Percentiles rank a stretch among this genome's conserved stretches.
These are phyloP conservation scores for Netelia inedita DNA, from an alignment of 2,888 invertebrate species.

Conservation along the genomic window DNA sequence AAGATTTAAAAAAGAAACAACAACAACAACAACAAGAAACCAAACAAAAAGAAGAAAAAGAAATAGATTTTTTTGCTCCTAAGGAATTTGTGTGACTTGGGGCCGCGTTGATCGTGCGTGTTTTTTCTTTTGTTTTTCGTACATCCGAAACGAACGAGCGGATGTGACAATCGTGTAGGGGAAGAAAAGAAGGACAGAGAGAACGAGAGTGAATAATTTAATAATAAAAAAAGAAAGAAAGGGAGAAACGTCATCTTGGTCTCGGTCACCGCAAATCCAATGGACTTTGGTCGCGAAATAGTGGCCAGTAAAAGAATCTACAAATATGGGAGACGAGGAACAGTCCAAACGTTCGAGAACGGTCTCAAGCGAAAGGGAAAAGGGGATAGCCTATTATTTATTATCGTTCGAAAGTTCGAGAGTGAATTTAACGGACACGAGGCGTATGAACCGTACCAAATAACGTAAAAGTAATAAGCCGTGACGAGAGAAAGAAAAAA, in stretches of 20 bases:
- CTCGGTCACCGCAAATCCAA: not conserved
- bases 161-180: constrained; percentile 21
- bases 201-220: not conserved
- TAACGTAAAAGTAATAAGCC: constrained; percentile 76
- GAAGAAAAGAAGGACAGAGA: constrained; percentile 12
- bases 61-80: constrained; percentile 42
- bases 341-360: constrained; percentile 64
- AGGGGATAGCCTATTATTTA: constrained; percentile 77
- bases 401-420: constrained; percentile 71
- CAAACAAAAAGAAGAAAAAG: constrained; percentile 10
- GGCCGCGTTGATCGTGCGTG: constrained; percentile 54
- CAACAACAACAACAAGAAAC: no score
- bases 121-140: not conserved
- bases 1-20: constrained; percentile 5
- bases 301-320: constrained; percentile 13
- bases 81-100: constrained; percentile 55
- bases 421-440: constrained; percentile 74
- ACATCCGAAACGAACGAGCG: not conserved
- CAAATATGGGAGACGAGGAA: constrained; percentile 25
- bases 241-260: not conserved
- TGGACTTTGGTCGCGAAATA: not conserved
- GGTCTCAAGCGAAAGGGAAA: constrained; percentile 68
- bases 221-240: constrained; percentile 7
- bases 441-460: constrained; percentile 79
- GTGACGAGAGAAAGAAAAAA: constrained; percentile 68